Percentiles rank a stretch among this genome's conserved stretches.
Evolutionary conservation across 2,113 vertebrate species (phyloP).

Genomic region (Arvicanthis niloticus): DNA sequence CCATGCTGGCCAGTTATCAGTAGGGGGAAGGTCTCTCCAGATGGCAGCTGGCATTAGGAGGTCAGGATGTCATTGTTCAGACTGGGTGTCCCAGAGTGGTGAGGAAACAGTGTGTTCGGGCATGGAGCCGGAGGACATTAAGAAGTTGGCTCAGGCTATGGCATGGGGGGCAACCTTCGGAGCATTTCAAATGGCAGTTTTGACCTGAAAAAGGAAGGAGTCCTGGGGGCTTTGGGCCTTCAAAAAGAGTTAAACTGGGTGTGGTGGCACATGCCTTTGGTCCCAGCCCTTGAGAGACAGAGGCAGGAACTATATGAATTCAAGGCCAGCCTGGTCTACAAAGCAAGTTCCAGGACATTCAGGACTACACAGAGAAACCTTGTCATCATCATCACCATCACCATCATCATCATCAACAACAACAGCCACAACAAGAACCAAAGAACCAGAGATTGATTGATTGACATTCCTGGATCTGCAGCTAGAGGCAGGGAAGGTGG

Average conservation of each 20-base stretch:
- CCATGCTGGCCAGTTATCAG: neutral
- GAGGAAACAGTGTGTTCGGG: neutral
- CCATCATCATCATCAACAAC: neutral
- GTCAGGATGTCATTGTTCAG: neutral
- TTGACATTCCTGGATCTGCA: neutral
- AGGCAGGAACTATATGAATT: neutral
- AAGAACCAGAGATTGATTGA: neutral
- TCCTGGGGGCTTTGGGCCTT: conserved; percentile 6
- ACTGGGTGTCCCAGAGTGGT: neutral
- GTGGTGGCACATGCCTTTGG: neutral
- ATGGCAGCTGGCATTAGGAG: neutral
- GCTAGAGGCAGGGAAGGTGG: neutral
- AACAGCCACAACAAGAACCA: neutral
- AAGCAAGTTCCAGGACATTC: neutral
- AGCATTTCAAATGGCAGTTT: neutral
- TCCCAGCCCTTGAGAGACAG: neutral
- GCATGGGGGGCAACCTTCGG: neutral
- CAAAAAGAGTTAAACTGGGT: neutral
- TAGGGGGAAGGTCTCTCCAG: neutral
- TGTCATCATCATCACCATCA: neutral
- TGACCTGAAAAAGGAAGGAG: conserved; percentile 20
- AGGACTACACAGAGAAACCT: neutral
- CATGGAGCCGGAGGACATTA: neutral
- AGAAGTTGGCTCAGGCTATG: neutral
- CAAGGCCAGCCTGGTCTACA: neutral